A percentile compares a stretch with the other conserved stretches of the same genome.
phyloP scores from a whole-genome alignment of 2,113 vertebrate species.

The Anoplopoma fimbria region DNA sequence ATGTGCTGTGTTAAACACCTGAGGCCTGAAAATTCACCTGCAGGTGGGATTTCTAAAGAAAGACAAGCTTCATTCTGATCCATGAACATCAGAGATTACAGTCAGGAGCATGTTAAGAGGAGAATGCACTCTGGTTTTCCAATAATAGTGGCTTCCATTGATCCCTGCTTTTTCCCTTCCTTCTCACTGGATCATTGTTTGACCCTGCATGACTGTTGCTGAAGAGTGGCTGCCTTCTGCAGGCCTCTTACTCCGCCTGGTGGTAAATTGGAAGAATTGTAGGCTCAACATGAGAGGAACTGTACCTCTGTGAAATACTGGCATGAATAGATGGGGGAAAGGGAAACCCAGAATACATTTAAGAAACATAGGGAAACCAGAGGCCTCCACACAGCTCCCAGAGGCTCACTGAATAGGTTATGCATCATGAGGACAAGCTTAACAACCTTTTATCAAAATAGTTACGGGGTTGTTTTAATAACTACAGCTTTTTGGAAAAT shows the following conservation, averaged over 20 bases:
- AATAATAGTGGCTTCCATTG: constrained; percentile 25
- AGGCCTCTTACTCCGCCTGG: constrained; percentile 34
- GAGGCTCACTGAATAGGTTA: not conserved
- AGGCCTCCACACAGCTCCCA: not conserved
- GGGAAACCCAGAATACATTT: not conserved
- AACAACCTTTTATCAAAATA: not conserved
- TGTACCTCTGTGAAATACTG: too few species aligned
- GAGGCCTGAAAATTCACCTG: not conserved
- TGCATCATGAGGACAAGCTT: not conserved
- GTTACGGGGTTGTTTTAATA: not conserved
- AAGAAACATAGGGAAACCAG: not conserved
- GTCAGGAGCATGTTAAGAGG: not conserved
- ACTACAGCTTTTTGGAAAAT: not conserved
- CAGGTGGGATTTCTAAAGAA: constrained; percentile 28
- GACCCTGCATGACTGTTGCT: not conserved
- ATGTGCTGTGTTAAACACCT: constrained; percentile 4
- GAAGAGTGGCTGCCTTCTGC: not conserved
- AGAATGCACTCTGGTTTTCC: not conserved
- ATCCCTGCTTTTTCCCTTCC: constrained; percentile 5
- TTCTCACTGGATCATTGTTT: constrained; percentile 2
- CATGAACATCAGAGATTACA: constrained; percentile 15
- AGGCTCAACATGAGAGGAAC: not conserved
- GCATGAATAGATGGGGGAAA: too few species aligned
- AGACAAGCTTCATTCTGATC: not conserved
- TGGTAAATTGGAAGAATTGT: constrained; percentile 16